Conservation (phyloP, 1,140 invertebrate genomes). For the Nebria ingens region DNA sequence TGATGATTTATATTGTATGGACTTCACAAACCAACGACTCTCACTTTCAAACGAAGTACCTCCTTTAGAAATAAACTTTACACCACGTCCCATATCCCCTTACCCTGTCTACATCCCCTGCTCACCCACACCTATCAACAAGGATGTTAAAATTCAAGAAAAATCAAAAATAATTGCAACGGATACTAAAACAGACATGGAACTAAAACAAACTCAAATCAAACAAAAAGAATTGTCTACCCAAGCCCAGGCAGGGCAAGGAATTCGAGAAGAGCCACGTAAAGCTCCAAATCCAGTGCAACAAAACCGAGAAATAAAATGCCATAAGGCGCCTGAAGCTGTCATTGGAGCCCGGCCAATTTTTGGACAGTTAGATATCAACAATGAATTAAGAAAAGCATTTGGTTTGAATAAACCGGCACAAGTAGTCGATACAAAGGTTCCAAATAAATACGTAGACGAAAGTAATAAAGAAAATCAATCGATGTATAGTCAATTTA, state of each 20-base stretch:
- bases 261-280: too few relatives aligned
- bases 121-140: not conserved
- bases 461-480: too few relatives aligned
- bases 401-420: conserved; percentile 14
- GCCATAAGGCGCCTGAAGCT: conserved; percentile 30
- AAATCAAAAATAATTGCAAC: not conserved
- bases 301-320: conserved; percentile 18
- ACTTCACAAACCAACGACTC: too few relatives aligned
- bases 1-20: too few relatives aligned
- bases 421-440: too few relatives aligned
- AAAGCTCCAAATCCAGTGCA: too few relatives aligned
- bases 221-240: not conserved
- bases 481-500: too few relatives aligned
- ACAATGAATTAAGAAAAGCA: conserved; percentile 31
- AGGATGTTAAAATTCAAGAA: not conserved
- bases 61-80: too few relatives aligned
- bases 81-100: conserved; percentile 19
- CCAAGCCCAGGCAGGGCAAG: not conserved
- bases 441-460: too few relatives aligned
- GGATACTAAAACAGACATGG: not conserved
- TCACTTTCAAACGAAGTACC: too few relatives aligned
- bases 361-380: conserved; percentile 30
- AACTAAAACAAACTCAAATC: not conserved
- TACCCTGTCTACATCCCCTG: conserved; percentile 25
- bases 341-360: conserved; percentile 33